A percentile compares a stretch with the other conserved stretches of the same genome.
These are phyloP conservation scores for Huso huso DNA, from an alignment of 2,797 vertebrate species.

Conservation along the genomic window DNA sequence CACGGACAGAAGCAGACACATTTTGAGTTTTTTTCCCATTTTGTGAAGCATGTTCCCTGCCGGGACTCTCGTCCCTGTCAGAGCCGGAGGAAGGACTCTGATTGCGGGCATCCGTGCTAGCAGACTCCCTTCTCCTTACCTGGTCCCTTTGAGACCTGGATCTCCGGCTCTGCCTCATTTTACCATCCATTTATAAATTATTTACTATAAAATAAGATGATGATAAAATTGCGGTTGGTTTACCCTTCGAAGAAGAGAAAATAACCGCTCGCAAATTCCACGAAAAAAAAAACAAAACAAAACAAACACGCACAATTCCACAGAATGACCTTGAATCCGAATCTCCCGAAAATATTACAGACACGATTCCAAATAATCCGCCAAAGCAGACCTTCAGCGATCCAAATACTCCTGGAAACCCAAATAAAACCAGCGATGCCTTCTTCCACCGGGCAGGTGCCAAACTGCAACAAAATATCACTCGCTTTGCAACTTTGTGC, in stretches of 20 bases:
- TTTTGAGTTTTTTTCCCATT: conserved; percentile 56
- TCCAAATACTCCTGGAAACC: conserved; percentile 48
- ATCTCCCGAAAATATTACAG: conserved; percentile 50
- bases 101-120: conserved; percentile 68
- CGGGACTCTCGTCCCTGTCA: conserved; percentile 76
- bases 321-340: conserved; percentile 66
- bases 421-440: conserved; percentile 43
- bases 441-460: conserved; percentile 51
- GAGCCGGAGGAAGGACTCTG: conserved; percentile 82
- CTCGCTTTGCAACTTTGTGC: conserved; percentile 69
- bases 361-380: conserved; percentile 56
- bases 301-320: conserved; percentile 43
- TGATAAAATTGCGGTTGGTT: conserved; percentile 20
- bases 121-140: conserved; percentile 75
- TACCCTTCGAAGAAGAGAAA: not conserved
- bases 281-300: conserved; percentile 32
- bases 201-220: conserved; percentile 39
- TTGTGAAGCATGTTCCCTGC: conserved; percentile 71
- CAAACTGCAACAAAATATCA: conserved; percentile 46
- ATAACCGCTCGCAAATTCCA: conserved; percentile 20
- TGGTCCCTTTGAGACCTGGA: conserved; percentile 80
- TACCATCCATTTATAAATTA: conserved; percentile 73
- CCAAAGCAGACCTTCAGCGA: conserved; percentile 32
- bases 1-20: conserved; percentile 63
- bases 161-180: conserved; percentile 81